phyloP scores from a whole-genome alignment of 64 coral and sea anemone species.

The Trachythela sp. region DNA sequence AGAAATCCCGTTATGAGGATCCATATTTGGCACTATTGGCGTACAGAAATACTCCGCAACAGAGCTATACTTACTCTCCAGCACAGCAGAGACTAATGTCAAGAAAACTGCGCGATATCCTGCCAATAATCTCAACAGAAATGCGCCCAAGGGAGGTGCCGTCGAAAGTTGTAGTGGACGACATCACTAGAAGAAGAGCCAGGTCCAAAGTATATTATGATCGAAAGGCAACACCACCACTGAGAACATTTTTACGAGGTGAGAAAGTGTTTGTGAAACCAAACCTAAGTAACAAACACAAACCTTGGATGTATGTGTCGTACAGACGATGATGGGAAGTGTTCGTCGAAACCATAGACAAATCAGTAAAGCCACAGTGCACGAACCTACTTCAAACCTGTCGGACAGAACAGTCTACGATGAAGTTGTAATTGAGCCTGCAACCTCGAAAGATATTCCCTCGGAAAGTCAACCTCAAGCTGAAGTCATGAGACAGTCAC shows the following conservation, averaged over 20 bases:
- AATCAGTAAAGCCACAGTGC: slow-evolving; percentile 11
- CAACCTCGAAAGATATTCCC: no score
- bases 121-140: background rate
- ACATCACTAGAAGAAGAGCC: background rate
- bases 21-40: background rate
- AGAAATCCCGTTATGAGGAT: slow-evolving; percentile 30
- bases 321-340: background rate
- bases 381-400: background rate
- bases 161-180: background rate
- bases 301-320: slow-evolving; percentile 41
- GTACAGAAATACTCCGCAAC: slow-evolving; percentile 23
- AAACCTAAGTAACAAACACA: slow-evolving; percentile 3
- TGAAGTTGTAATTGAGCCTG: background rate
- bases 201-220: background rate
- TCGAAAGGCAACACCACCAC: background rate
- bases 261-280: slow-evolving; percentile 50
- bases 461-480: slow-evolving; percentile 5
- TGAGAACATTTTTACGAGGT: background rate
- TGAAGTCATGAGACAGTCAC: background rate
- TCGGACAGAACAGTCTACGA: background rate
- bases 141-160: background rate
- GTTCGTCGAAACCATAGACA: slow-evolving; percentile 33
- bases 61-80: background rate
- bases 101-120: background rate
- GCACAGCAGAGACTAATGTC: background rate